phyloP scores from a whole-genome alignment of 2,888 invertebrate species.

The Macropis europaea region DNA sequence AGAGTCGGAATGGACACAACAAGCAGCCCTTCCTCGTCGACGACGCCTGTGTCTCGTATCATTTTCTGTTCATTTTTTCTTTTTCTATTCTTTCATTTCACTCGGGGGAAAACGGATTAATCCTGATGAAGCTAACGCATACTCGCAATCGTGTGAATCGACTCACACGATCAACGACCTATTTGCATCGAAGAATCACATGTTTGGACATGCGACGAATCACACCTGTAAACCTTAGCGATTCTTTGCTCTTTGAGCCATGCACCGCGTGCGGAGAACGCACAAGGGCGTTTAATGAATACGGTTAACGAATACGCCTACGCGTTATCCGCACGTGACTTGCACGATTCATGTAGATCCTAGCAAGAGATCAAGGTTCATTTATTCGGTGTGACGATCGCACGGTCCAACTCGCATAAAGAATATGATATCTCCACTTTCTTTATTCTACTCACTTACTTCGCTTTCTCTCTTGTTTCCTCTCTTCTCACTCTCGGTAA shows the following conservation, averaged over 20 bases:
- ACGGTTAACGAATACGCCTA: no score
- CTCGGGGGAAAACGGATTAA: slow-evolving; percentile 2
- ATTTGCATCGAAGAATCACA: not conserved
- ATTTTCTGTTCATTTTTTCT: slow-evolving; percentile 10
- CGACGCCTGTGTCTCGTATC: not conserved
- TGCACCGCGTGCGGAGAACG: no score
- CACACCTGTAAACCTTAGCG: no score
- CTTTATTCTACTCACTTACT: slow-evolving; percentile 59
- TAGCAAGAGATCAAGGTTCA: no score
- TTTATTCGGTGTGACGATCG: not conserved
- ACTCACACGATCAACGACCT: not conserved
- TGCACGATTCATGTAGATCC: no score
- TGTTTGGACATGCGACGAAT: not conserved
- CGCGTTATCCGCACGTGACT: no score
- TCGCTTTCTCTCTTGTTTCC: slow-evolving; percentile 53
- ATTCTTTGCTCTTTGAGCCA: no score
- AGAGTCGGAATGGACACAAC: slow-evolving; percentile 40
- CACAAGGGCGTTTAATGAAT: no score
- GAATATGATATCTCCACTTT: slow-evolving; percentile 33
- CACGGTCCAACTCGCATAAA: not conserved
- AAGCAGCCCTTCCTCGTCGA: slow-evolving; percentile 18
- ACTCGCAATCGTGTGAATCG: slow-evolving; percentile 10
- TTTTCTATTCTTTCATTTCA: slow-evolving; percentile 10
- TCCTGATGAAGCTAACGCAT: slow-evolving; percentile 51
- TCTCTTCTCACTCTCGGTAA: slow-evolving; percentile 47